These are phyloP conservation scores for Helleia helle DNA, from an alignment of 2,888 invertebrate genomes.

Conservation along the genomic window DNA sequence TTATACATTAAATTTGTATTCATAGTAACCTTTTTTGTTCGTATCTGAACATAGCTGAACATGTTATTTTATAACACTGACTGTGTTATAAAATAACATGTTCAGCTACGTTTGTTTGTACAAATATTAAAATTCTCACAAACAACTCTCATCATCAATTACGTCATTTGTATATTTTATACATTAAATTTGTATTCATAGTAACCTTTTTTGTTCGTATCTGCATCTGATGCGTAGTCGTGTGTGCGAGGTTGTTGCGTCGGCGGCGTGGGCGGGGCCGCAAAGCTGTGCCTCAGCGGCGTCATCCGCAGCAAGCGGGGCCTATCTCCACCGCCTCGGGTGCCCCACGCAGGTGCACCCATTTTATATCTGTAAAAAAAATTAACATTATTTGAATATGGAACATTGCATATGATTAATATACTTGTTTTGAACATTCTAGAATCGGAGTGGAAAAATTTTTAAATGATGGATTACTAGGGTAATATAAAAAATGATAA, in stretches of 20 bases:
- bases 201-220: slow-evolving; percentile 74
- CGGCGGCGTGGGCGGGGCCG: slow-evolving; percentile 63
- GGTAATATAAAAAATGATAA: too few species aligned
- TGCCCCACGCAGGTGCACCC: slow-evolving; percentile 67
- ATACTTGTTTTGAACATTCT: too few species aligned
- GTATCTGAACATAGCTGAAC: too few species aligned
- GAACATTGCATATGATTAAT: too few species aligned
- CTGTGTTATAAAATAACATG: too few species aligned
- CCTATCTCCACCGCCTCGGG: slow-evolving; percentile 60
- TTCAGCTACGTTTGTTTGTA: too few species aligned
- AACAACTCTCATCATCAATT: too few species aligned
- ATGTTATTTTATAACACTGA: too few species aligned
- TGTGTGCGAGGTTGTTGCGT: slow-evolving; percentile 50
- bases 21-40: slow-evolving; percentile 67
- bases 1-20: neutral
- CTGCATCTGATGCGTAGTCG: slow-evolving; percentile 74
- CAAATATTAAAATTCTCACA: too few species aligned
- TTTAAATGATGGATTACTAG: too few species aligned
- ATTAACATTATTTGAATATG: too few species aligned
- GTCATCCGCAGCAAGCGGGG: slow-evolving; percentile 74
- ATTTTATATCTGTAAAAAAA: slow-evolving; percentile 28
- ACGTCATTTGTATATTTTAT: slow-evolving; percentile 2
- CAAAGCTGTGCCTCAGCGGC: slow-evolving; percentile 73
- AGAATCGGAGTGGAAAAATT: too few species aligned
- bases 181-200: neutral